A percentile compares a stretch with the other conserved stretches of the same genome.
phyloP scores from a whole-genome alignment of 2,113 vertebrate species.

The Nanorana parkeri region DNA sequence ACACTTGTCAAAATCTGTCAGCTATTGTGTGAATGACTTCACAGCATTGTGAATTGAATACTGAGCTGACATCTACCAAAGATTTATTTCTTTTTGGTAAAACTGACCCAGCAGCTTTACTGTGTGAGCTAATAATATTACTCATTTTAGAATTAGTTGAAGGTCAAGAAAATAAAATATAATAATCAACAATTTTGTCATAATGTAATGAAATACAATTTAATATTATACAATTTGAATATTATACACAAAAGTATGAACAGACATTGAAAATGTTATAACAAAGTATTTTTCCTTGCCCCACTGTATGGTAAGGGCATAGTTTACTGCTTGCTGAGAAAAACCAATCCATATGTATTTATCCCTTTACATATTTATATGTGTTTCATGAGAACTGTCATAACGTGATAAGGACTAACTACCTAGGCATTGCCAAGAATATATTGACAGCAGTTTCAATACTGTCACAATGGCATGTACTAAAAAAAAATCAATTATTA shows the following conservation, averaged over 20 bases:
- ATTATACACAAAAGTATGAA: no score
- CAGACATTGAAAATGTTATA: no score
- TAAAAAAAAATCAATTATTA: no score
- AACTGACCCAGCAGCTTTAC: not conserved
- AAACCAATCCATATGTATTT: not conserved
- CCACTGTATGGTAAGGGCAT: not conserved
- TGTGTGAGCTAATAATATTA: not conserved
- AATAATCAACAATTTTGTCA: not conserved
- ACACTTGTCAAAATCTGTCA: not conserved
- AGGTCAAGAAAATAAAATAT: not conserved
- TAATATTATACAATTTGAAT: not conserved
- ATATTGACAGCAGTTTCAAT: constrained; percentile 21
- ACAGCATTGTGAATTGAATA: not conserved
- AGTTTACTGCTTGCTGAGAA: not conserved
- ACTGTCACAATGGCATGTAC: not conserved
- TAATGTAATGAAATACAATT: not conserved
- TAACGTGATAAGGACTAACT: constrained; percentile 9
- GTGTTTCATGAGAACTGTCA: constrained; percentile 14
- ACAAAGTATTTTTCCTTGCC: not conserved
- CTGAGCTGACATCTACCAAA: no score
- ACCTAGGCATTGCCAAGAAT: not conserved
- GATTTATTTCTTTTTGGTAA: not conserved
- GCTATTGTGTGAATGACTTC: not conserved
- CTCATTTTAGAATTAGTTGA: no score
- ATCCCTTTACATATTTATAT: constrained; percentile 27